Evolutionary conservation across 2,113 vertebrate genomes (phyloP).

Genomic region (Machaerirhynchus nigripectus): DNA sequence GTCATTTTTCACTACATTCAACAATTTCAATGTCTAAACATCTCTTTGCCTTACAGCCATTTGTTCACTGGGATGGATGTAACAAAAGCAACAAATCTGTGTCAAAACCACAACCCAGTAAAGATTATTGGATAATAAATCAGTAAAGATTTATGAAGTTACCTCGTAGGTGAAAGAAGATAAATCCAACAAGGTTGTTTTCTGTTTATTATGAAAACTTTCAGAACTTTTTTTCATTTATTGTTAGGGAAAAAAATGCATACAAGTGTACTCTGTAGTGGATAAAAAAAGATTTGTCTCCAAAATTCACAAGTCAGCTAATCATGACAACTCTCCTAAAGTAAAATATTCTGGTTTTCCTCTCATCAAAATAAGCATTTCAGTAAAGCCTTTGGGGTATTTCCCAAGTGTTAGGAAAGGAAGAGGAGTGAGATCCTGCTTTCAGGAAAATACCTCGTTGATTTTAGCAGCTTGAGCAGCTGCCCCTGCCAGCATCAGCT

Average conservation of each 20-base stretch:
- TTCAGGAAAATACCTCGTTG: not conserved
- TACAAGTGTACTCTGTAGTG: conserved; percentile 48
- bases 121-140: conserved; percentile 32
- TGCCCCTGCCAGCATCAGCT: not conserved
- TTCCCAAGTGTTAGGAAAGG: not conserved
- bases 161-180: not conserved
- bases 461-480: not conserved
- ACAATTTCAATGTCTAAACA: conserved; percentile 45
- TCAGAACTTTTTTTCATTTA: conserved; percentile 44
- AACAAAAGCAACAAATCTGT: conserved; percentile 2
- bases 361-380: not conserved
- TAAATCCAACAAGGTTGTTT: conserved; percentile 35
- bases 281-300: conserved; percentile 50
- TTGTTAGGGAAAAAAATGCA: not conserved
- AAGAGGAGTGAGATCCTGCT: not conserved
- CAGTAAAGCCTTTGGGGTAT: not conserved
- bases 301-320: not conserved
- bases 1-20: conserved; percentile 58
- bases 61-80: not conserved
- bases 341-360: not conserved
- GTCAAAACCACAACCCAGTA: not conserved
- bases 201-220: conserved; percentile 45
- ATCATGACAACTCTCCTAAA: not conserved
- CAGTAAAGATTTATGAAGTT: conserved; percentile 25
- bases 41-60: not conserved